Conservation (phyloP, 2,113 vertebrate species). For the Cheilinus undulatus region DNA sequence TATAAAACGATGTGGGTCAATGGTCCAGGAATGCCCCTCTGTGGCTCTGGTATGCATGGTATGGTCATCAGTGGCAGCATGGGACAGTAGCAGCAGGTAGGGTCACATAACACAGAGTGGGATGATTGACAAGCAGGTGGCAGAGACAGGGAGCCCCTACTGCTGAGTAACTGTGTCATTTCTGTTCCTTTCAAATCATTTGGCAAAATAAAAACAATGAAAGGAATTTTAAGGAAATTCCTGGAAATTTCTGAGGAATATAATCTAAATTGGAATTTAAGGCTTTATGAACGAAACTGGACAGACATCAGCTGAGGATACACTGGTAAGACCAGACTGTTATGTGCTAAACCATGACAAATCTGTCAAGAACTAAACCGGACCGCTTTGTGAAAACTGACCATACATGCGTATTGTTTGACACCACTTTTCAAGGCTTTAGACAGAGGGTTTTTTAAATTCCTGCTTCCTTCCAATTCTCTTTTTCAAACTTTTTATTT, state of each 20-base stretch:
- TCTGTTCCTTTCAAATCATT: conserved; percentile 15
- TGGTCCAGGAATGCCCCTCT: conserved; percentile 74
- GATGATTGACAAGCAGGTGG: conserved; percentile 77
- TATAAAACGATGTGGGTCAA: conserved; percentile 69
- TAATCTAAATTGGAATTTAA: neutral
- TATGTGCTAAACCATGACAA: too few relatives aligned
- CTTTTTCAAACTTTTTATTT: too few relatives aligned
- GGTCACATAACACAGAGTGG: conserved; percentile 39
- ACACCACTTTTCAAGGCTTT: too few relatives aligned
- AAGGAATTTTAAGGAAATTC: neutral
- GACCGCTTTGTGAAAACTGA: too few relatives aligned
- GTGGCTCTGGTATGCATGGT: conserved; percentile 71
- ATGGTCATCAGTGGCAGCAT: conserved; percentile 65
- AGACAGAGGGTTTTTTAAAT: too few relatives aligned
- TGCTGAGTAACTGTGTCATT: conserved; percentile 41
- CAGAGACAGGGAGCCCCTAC: conserved; percentile 50
- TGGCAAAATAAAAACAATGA: neutral
- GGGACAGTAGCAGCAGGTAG: conserved; percentile 71
- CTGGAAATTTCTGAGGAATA: neutral
- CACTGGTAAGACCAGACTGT: too few relatives aligned
- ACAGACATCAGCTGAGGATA: too few relatives aligned
- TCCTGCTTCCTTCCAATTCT: too few relatives aligned
- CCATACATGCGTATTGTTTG: too few relatives aligned
- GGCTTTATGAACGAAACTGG: too few relatives aligned
- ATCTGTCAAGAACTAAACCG: too few relatives aligned